Evolutionary conservation across 2,797 vertebrate genomes (phyloP), one percentile per base, ranked within the genome.

Genomic region (Lepilemur ruficaudatus): DNA sequence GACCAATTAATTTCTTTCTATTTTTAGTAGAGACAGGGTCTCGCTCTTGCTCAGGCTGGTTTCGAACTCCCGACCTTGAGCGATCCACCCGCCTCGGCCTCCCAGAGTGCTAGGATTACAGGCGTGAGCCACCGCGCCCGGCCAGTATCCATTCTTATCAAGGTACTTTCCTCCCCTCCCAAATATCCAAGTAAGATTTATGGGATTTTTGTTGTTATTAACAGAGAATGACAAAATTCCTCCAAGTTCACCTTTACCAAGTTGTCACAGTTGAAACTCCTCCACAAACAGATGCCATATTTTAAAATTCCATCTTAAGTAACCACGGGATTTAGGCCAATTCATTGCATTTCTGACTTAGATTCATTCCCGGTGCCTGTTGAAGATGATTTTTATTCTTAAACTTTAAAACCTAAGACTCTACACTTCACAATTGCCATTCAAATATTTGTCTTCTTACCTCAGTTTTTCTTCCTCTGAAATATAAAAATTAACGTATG

Each of bases 301-400:
- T 95, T 94, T 61, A 65, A 91, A 96, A 93, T 92, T 94, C 89
- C 75, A 82, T 75, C 85, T 70, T 73, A 94, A 93, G 80, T 46
- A 84, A 82, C 55, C 13, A 32, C 22, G 30, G 59, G 69, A 80
- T 72, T 91, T 43, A 65, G 61, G 73, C 46, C 89, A 92, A 85
- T 52, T 95, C 69, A 52, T 17, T 75, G 81, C 63, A 14, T 87
- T 89, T 87, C 83, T 73, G 82, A 93, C 81, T 94, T 83, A 72
- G 59, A 88, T 61, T 93, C 78, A 89, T 81, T 93, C 78, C 59
- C 75, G 4, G 28, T 93, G 75, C 48, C 84, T 91, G 18, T 20
- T 18, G 10, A 25, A 50, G 25, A 69, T 89, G 75, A 89, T 78
- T 96, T 94, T 88, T 82, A 89, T 86, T 89, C 79, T 78, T 50